phyloP scores from a whole-genome alignment of 2,888 invertebrate genomes.

The Neoaliturus tenellus region DNA sequence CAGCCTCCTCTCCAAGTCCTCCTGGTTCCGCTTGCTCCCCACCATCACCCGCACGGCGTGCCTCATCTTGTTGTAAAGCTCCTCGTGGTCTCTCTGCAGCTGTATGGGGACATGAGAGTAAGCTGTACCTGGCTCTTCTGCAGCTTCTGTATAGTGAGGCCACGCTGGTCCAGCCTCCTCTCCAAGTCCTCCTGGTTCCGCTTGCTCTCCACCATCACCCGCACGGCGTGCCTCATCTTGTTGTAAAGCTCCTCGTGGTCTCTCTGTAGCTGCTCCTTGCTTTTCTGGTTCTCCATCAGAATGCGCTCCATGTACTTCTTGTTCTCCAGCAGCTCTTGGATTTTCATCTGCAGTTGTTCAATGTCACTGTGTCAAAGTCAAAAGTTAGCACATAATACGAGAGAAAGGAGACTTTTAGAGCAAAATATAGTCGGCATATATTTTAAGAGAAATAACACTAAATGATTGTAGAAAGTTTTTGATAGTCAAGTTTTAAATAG shows the following conservation, averaged over 20 bases:
- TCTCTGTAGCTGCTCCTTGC: conserved; percentile 42
- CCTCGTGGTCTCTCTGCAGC: conserved; percentile 53
- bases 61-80: conserved; percentile 43
- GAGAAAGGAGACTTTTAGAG: too few species aligned
- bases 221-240: conserved; percentile 34
- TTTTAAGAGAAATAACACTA: too few species aligned
- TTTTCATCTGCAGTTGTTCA: background rate
- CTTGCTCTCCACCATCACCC: conserved; percentile 46
- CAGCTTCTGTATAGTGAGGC: conserved; percentile 3
- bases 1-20: conserved; percentile 1
- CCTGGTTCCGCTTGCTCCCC: conserved; percentile 31
- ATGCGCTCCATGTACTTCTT: conserved; percentile 39
- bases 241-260: conserved; percentile 50
- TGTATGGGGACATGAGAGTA: too few species aligned
- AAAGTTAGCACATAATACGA: background rate
- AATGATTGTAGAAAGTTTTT: too few species aligned
- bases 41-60: conserved; percentile 32
- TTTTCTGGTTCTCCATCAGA: conserved; percentile 35
- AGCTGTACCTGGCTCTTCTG: conserved; percentile 34
- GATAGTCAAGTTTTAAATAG: too few species aligned
- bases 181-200: conserved; percentile 12
- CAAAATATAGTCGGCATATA: too few species aligned
- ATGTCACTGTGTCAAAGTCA: background rate
- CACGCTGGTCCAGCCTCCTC: background rate
- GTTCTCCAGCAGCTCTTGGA: background rate